A percentile compares a stretch with the other conserved stretches of the same genome.
phyloP scores from a whole-genome alignment of 2,888 invertebrate species.

The Drosophila greeni region DNA sequence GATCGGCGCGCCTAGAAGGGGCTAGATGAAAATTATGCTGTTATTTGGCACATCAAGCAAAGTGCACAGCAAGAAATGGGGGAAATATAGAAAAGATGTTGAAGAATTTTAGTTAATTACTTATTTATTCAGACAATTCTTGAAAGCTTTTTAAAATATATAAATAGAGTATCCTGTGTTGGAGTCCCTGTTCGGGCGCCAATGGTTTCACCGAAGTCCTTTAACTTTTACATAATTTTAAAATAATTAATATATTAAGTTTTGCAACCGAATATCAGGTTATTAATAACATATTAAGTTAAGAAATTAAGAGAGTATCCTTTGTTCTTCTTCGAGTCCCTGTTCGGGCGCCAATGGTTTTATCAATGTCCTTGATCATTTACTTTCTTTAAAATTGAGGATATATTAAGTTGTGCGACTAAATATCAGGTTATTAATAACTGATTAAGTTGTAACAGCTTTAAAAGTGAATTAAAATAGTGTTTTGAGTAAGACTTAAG shows the following conservation, averaged over 20 bases:
- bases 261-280: neutral
- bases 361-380: neutral
- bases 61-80: neutral
- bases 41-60: slow-evolving; percentile 5
- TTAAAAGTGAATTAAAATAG: no score
- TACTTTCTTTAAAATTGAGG: neutral
- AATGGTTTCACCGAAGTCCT: neutral
- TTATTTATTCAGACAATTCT: neutral
- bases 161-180: neutral
- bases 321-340: neutral
- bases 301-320: no score
- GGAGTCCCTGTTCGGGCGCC: neutral
- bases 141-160: neutral
- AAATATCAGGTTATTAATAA: neutral
- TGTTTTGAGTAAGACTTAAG: no score
- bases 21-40: slow-evolving; percentile 25
- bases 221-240: neutral
- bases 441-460: neutral
- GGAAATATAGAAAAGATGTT: neutral
- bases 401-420: neutral
- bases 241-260: neutral
- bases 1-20: slow-evolving; percentile 15
- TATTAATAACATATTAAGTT: neutral
- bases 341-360: neutral
- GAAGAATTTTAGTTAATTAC: neutral